A percentile compares a stretch with the other conserved stretches of the same genome.
Conservation (phyloP, 2,888 invertebrate species). For the Polyommatus iphigenia region DNA sequence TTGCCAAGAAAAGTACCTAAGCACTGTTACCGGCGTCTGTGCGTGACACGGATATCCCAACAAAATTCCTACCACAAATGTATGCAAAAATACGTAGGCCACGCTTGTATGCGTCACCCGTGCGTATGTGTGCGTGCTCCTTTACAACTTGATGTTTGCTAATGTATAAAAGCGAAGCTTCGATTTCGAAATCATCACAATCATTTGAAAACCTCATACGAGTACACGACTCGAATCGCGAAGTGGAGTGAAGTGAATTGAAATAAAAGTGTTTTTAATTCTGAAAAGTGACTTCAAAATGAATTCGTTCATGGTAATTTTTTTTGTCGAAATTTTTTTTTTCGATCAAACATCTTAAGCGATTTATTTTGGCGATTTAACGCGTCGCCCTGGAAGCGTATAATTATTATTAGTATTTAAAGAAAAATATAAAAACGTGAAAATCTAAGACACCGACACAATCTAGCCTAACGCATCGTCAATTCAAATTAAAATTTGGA, state of each 20-base stretch:
- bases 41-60: slow-evolving; percentile 63
- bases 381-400: not conserved
- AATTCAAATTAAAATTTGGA: not conserved
- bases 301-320: slow-evolving; percentile 60
- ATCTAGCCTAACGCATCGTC: not conserved
- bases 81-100: slow-evolving; percentile 62
- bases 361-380: not conserved
- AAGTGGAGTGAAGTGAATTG: slow-evolving; percentile 60
- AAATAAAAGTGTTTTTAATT: slow-evolving; percentile 46
- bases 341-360: slow-evolving; percentile 12
- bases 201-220: slow-evolving; percentile 73
- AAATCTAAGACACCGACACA: not conserved
- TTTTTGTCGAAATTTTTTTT: slow-evolving; percentile 36
- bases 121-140: slow-evolving; percentile 49
- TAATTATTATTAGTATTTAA: not conserved
- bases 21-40: slow-evolving; percentile 6
- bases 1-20: slow-evolving; percentile 19
- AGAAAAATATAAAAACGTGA: not conserved
- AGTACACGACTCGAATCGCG: slow-evolving; percentile 69
- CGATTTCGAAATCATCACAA: slow-evolving; percentile 78
- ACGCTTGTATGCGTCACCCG: slow-evolving; percentile 47
- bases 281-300: slow-evolving; percentile 60
- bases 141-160: slow-evolving; percentile 73
- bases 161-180: slow-evolving; percentile 76
- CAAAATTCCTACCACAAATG: slow-evolving; percentile 58